phyloP scores from a whole-genome alignment of 2,797 vertebrate species.

The Pangasius sanitwongsei region DNA sequence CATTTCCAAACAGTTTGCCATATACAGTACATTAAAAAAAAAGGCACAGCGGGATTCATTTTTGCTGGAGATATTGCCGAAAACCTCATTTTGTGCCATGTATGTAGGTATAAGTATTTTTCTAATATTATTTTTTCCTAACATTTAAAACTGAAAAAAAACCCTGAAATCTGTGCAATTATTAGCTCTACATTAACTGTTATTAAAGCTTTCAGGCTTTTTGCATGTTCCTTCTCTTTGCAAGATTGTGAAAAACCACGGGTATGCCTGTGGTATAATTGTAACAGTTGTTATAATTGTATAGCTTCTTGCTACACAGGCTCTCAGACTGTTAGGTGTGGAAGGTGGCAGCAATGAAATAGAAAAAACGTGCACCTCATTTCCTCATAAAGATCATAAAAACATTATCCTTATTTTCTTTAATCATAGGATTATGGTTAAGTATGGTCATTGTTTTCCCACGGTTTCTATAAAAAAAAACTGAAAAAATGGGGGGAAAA shows the following conservation, averaged over 20 bases:
- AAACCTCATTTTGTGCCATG: background rate
- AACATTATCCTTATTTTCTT: background rate
- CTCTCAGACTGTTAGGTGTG: background rate
- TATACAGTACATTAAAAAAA: background rate
- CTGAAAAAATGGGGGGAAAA: background rate
- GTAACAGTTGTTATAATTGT: background rate
- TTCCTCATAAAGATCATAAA: background rate
- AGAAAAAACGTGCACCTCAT: background rate
- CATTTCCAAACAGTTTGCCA: background rate
- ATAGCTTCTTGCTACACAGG: background rate
- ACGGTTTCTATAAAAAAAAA: background rate
- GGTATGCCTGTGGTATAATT: background rate
- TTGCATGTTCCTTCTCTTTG: background rate
- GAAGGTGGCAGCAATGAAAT: background rate
- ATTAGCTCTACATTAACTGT: background rate
- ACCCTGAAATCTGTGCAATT: background rate
- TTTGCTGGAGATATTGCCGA: background rate
- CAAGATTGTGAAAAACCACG: background rate
- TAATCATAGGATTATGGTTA: background rate
- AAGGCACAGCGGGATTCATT: background rate
- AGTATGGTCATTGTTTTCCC: background rate
- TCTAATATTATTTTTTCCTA: background rate
- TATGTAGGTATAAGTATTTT: too few relatives aligned
- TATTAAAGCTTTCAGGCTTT: background rate
- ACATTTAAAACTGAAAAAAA: background rate